Conservation (phyloP, 92 coral and sea anemone genomes). For the Diadumene lineata region DNA sequence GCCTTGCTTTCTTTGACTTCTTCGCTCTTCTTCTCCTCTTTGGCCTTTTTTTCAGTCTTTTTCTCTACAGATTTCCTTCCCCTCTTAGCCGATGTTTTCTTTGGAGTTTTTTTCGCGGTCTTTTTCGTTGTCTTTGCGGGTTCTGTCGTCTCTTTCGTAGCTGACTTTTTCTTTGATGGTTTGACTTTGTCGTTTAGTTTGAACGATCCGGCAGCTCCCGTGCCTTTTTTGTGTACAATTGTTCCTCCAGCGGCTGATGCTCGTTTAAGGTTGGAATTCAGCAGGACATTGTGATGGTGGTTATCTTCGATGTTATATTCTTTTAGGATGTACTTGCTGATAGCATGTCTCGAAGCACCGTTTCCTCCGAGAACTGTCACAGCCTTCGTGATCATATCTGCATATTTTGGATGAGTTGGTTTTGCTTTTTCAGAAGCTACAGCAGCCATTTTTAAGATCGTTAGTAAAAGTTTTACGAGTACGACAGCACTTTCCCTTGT, state of each 20-base stretch:
- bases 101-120: constrained; percentile 9
- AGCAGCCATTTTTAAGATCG: neutral
- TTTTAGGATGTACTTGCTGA: constrained; percentile 74
- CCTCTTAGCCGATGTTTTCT: constrained; percentile 16
- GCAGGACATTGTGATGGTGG: constrained; percentile 77
- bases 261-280: constrained; percentile 71
- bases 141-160: constrained; percentile 20
- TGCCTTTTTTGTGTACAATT: constrained; percentile 78
- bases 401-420: constrained; percentile 71
- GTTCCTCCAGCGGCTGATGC: constrained; percentile 68
- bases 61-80: constrained; percentile 5
- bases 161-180: constrained; percentile 31
- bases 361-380: constrained; percentile 68
- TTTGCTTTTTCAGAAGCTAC: constrained; percentile 6
- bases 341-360: constrained; percentile 87
- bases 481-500: too few species aligned
- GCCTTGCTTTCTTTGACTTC: constrained; percentile 20
- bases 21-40: constrained; percentile 24
- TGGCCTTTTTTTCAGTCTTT: constrained; percentile 22
- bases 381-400: constrained; percentile 69
- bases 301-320: constrained; percentile 71
- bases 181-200: constrained; percentile 44
- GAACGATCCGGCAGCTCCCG: constrained; percentile 86
- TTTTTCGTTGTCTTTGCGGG: constrained; percentile 28
- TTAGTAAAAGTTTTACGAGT: too few species aligned